phyloP scores from a whole-genome alignment of 2,797 vertebrate genomes.

The Ctenopoma multispine region DNA sequence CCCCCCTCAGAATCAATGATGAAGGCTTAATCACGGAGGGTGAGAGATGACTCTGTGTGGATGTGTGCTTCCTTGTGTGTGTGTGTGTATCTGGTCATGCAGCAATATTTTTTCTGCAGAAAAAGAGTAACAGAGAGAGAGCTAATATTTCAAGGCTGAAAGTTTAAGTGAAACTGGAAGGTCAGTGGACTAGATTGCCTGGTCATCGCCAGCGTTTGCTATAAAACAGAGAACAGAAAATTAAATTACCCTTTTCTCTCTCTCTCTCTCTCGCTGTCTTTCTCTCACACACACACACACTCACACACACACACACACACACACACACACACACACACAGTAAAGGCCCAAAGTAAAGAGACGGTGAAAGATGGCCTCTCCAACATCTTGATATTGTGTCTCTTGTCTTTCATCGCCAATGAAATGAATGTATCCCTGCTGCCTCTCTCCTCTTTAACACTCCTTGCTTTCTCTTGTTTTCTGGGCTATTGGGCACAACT shows the following conservation, averaged over 20 bases:
- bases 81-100: slow-evolving; percentile 18
- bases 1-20: slow-evolving; percentile 79
- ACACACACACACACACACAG: slow-evolving; percentile 39
- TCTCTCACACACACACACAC: slow-evolving; percentile 4
- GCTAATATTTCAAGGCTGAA: slow-evolving; percentile 73
- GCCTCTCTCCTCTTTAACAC: slow-evolving; percentile 35
- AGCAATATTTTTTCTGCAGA: slow-evolving; percentile 48
- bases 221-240: slow-evolving; percentile 67
- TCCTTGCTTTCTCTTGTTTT: slow-evolving; percentile 66
- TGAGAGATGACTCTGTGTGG: slow-evolving; percentile 63
- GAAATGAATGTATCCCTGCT: slow-evolving; percentile 70
- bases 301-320: slow-evolving; percentile 30
- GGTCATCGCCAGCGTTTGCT: slow-evolving; percentile 51
- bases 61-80: neutral
- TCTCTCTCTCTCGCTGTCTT: no score
- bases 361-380: slow-evolving; percentile 70
- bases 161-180: slow-evolving; percentile 74
- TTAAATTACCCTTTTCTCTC: slow-evolving; percentile 71
- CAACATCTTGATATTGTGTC: slow-evolving; percentile 76
- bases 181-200: slow-evolving; percentile 71
- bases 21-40: slow-evolving; percentile 81
- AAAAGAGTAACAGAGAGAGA: slow-evolving; percentile 38
- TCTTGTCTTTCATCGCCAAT: slow-evolving; percentile 75
- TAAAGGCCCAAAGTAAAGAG: slow-evolving; percentile 59
- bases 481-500: slow-evolving; percentile 73